Base-by-base conservation (phyloP, 2,113 vertebrate genomes). In the Ageneiosus marmoratus region DNA sequence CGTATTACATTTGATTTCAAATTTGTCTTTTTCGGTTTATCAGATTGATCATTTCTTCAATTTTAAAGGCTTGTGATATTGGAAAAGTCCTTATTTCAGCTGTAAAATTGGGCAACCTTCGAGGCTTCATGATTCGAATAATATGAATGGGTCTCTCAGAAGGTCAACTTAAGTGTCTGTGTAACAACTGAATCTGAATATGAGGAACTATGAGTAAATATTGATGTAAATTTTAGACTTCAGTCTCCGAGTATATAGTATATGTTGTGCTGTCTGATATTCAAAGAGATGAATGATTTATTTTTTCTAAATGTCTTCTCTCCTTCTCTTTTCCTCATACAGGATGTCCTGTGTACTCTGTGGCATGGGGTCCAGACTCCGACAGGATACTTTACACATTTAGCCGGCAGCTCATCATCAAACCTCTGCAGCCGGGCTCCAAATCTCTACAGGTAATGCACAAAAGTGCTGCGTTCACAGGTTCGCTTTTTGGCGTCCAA, bases 331-430 rank as follows among this genome's bases (percentile, higher is more conserved):
- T 81, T 29, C 90, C 16, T 69, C 5, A 79, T 69, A 5, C 87
- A 99, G 98, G 95, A 73, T 94, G 92, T 78, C 94, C 97, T 12
- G 96, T 99, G 84, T 99, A 99, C 89, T 97, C 97, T 0, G 97
- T 97, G 27, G 95, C 95, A 4, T 99, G 98, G 98, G 94, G 94
- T 81, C 97, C 98, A 20, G 95, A 98, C 89, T 99, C 97, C 0
- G 96, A 96, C 90, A 96, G 96, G 89, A 93, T 99, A 86, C 96
- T 99, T 58, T 98, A 95, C 87, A 96, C 97, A 13, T 95, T 95
- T 86, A 96, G 96, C 81, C 95, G 94, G 87, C 97, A 98, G 83
- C 94, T 99, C 46, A 87, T 97, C 82, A 96, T 99, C 86, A 99
- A 99, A 89, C 97, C 98, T 85, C 95, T 99, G 72, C 98, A 99